These are phyloP conservation scores for Xiphydria camelus DNA, from an alignment of 2,888 invertebrate species.

Conservation along the genomic window DNA sequence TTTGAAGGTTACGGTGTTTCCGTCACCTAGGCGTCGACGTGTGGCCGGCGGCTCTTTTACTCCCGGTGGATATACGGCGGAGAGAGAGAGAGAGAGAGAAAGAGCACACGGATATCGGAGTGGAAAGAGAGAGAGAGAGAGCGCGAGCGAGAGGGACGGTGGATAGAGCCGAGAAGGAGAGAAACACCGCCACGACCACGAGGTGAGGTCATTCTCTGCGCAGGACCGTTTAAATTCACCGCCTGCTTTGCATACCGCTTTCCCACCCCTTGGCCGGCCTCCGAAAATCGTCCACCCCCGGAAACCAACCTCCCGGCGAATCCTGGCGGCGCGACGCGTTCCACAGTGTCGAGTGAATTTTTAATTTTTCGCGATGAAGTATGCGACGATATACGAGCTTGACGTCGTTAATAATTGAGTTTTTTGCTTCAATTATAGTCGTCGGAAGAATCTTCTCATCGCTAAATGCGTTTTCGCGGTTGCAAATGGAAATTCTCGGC, in stretches of 20 bases:
- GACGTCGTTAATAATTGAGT: no score
- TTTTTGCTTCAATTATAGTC: no score
- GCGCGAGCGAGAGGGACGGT: conserved; percentile 19
- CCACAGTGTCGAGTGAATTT: no score
- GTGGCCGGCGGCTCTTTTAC: background rate
- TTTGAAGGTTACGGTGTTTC: conserved; percentile 3
- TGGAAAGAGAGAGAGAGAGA: conserved; percentile 3
- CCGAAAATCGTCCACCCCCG: conserved; percentile 7
- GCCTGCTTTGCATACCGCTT: conserved; percentile 54
- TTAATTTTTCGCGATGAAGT: no score
- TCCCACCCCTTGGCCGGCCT: conserved; percentile 28
- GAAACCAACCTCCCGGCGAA: no score
- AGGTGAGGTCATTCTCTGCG: conserved; percentile 50
- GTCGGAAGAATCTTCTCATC: no score
- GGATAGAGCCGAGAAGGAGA: conserved; percentile 25
- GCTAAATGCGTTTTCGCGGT: no score
- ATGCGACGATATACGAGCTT: no score
- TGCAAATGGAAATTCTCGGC: no score
- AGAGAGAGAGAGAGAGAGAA: background rate
- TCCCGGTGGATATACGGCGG: background rate
- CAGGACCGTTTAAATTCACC: conserved; percentile 53
- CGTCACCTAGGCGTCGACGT: background rate
- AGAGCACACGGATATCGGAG: background rate
- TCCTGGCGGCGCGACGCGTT: no score
- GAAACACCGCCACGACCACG: conserved; percentile 34